Conservation (phyloP, 2,888 invertebrate genomes). For the Entomobrya proxima region DNA sequence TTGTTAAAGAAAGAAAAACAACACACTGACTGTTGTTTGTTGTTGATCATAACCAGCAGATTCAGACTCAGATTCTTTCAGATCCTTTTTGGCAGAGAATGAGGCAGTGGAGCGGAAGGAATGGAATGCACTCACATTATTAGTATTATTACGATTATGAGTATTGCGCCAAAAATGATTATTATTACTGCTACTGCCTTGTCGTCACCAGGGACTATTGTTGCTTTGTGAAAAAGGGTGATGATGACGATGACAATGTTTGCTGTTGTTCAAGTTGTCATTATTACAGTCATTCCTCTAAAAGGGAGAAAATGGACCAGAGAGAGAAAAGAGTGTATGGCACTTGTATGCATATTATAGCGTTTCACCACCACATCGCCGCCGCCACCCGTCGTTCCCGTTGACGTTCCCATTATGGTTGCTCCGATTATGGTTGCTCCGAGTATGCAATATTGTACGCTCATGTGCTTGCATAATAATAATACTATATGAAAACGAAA, state of each 20-base stretch:
- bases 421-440: neutral
- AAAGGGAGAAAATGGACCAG: conserved; percentile 35
- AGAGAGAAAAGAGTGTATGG: neutral
- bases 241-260: neutral
- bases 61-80: too few relatives aligned
- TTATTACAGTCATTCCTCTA: conserved; percentile 38
- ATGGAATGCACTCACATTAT: conserved; percentile 59
- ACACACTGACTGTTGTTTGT: too few relatives aligned
- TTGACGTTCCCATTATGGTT: conserved; percentile 21
- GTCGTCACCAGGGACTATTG: neutral
- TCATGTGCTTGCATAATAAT: neutral
- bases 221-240: too few relatives aligned
- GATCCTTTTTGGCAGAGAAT: too few relatives aligned
- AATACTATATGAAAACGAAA: neutral
- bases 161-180: conserved; percentile 58
- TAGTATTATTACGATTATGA: conserved; percentile 66
- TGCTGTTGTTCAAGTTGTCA: conserved; percentile 45
- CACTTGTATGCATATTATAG: neutral
- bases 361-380: conserved; percentile 11
- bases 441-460: neutral
- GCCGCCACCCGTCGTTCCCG: neutral
- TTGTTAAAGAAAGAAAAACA: too few relatives aligned
- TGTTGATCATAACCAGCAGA: too few relatives aligned
- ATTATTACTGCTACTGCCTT: conserved; percentile 26
- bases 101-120: conserved; percentile 19